These are phyloP conservation scores for Porphyrio hochstetteri DNA, from an alignment of 2,113 vertebrate species.

Conservation along the genomic window DNA sequence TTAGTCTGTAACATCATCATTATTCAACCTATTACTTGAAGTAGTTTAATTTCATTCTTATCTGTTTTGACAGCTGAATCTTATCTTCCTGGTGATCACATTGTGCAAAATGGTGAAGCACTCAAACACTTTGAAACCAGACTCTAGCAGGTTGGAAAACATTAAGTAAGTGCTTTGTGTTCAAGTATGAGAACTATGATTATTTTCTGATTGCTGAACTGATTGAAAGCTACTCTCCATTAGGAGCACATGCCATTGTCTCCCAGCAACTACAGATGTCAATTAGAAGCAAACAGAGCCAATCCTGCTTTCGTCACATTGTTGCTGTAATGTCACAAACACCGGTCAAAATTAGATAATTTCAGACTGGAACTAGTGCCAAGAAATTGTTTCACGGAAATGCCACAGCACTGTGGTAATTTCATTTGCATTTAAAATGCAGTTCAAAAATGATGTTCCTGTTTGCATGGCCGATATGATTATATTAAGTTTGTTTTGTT, in stretches of 20 bases:
- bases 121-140: conserved; percentile 98
- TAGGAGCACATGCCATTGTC: conserved; percentile 68
- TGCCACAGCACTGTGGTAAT: conserved; percentile 69
- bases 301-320: conserved; percentile 60
- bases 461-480: conserved; percentile 78
- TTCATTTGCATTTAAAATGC: conserved; percentile 80
- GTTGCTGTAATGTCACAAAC: conserved; percentile 65
- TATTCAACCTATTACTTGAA: conserved; percentile 48
- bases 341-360: conserved; percentile 72
- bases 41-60: conserved; percentile 74
- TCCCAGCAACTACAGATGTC: conserved; percentile 72
- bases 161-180: conserved; percentile 95
- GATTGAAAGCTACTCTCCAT: conserved; percentile 75
- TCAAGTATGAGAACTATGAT: conserved; percentile 72
- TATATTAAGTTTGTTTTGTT: conserved; percentile 81
- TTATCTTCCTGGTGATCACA: conserved; percentile 99
- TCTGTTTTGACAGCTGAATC: conserved; percentile 93
- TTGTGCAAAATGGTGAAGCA: conserved; percentile 99
- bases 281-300: conserved; percentile 71
- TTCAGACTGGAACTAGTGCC: conserved; percentile 63
- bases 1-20: conserved; percentile 55
- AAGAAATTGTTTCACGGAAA: conserved; percentile 71
- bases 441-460: conserved; percentile 74
- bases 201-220: conserved; percentile 76
- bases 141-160: conserved; percentile 99